These are phyloP conservation scores for Myxocyprinus asiaticus DNA, from an alignment of 2,113 vertebrate genomes.

Conservation along the genomic window DNA sequence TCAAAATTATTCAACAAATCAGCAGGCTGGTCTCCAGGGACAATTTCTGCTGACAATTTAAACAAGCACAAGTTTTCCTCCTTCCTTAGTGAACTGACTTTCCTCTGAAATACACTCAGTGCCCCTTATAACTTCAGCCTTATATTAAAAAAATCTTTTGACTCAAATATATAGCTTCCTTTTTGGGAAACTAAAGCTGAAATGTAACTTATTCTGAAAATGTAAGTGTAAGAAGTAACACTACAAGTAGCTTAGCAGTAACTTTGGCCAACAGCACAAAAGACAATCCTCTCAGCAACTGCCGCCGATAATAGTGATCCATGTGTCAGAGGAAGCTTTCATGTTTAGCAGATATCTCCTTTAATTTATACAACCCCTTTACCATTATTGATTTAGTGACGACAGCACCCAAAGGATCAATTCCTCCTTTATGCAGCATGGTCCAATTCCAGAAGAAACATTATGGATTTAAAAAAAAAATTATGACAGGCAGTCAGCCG, in stretches of 20 bases:
- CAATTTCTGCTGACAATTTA: constrained; percentile 73
- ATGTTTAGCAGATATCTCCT: constrained; percentile 76
- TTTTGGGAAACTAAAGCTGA: constrained; percentile 42
- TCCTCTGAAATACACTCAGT: constrained; percentile 62
- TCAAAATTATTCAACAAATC: constrained; percentile 82
- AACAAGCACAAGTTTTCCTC: constrained; percentile 76
- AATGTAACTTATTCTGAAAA: no score
- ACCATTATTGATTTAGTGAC: constrained; percentile 88
- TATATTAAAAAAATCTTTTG: constrained; percentile 53
- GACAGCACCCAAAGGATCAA: constrained; percentile 85
- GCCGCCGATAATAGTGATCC: constrained; percentile 69
- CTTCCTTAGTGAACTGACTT: constrained; percentile 66
- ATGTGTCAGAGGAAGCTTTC: constrained; percentile 71
- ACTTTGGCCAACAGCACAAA: constrained; percentile 46
- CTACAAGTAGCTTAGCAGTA: background rate
- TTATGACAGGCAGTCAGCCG: constrained; percentile 96
- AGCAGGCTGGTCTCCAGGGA: constrained; percentile 67
- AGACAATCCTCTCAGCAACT: constrained; percentile 40
- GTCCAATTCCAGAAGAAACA: constrained; percentile 83
- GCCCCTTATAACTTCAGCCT: constrained; percentile 40
- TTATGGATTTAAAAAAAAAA: constrained; percentile 98
- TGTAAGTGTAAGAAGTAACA: background rate
- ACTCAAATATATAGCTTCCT: constrained; percentile 56
- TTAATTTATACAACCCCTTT: constrained; percentile 95
- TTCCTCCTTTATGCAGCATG: constrained; percentile 78